Evolutionary conservation across 2,888 invertebrate genomes (phyloP), one percentile per base, ranked within the genome.

Genomic region (Pyrrhia umbra): DNA sequence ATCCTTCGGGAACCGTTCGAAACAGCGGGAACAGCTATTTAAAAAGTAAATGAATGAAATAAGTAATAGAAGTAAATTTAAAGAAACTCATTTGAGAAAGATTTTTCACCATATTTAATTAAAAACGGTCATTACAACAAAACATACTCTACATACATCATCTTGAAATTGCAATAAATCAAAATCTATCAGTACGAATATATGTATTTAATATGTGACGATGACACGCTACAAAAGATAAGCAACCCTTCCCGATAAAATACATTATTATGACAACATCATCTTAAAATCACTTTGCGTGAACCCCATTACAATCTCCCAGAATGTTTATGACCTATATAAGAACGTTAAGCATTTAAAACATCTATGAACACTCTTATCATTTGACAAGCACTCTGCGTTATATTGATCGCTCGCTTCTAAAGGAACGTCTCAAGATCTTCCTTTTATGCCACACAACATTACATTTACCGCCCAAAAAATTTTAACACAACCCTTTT

Each of bases 401-500:
- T 75, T 67, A 75, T 88, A 89, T 88, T 81, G 90, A 89, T 87
- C 85, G 85, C 75, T 80, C 77, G 69, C 84, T 79, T 77, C 79
- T 78, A 84, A 87, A 85, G 85, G 73, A 83, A 83, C 78, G 43
- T 39, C 58, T 1, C 43, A 59, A 70, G 71, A 72, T 65, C 55
- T 56, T 30, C 20, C 43, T 30, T 56, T 64, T 51, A 51, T 51
- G 15, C 16, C n/a, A 15, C 6, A 54, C 57, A 55, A 40, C 2
- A 4, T 6, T 8, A 30, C 15, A 34, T 46, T 37, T 34, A 20
- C 30, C 6, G 5, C 3, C 34, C 6, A 23, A 40, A 52, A 45
- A 15, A 6, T 8, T 27, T 6, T 4, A 2, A 4, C 6, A 0
- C 2, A 13, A 23, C 9, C 43, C 16, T 51, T 58, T 55, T 15